Evolutionary conservation across 2,888 invertebrate genomes (phyloP), one percentile per base, ranked within the genome.

Genomic region (Ditylenchus weischeri): DNA sequence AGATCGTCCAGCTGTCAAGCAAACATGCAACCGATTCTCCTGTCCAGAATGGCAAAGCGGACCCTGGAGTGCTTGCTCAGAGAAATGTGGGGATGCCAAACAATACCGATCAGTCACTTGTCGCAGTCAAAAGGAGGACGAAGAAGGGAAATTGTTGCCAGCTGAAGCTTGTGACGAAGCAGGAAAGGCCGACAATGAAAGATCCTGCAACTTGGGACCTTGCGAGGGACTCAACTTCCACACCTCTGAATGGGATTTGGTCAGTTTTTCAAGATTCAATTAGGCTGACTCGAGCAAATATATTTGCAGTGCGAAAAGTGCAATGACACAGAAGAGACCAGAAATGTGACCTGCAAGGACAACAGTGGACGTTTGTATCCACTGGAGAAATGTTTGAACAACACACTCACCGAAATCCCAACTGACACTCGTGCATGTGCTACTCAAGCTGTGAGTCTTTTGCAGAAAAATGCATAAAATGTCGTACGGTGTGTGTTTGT

Each of bases 1-100:
- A 15, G 84, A 74, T 38, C 69, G 82, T 48, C 83, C 83, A 35
- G 69, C 74, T 50, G 77, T 79, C 50, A 72, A 76, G 54, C 82
- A 83, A 69, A 86, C 88, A 64, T 93, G 93, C 84, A 91, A 91
- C 83, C 87, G 82, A 69, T 87, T 88, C 38, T 87, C 88, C 36
- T 93, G 93, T 82, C 92, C 94, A 0, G 87, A 88, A 62, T 95
- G 92, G 90, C 90, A 91, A 11, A 48, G 47, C 36, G 92, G 90
- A 64, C 90, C 90, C 7, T 96, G 95, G 95, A 90, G 89, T 83
- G 90, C 91, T 75, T 94, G 93, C 79, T 89, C 92, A 83, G 89
- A 88, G 83, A 86, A 93, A n/a, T 83, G 90, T 88, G 84, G 88
- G 87, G 77, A 89, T 83, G 86, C 65, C 85, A 86, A 62, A 84